Percentiles rank a stretch among this genome's conserved stretches.
Evolutionary conservation across 2,113 vertebrate genomes (phyloP).

Genomic region (Corythaeola cristata): DNA sequence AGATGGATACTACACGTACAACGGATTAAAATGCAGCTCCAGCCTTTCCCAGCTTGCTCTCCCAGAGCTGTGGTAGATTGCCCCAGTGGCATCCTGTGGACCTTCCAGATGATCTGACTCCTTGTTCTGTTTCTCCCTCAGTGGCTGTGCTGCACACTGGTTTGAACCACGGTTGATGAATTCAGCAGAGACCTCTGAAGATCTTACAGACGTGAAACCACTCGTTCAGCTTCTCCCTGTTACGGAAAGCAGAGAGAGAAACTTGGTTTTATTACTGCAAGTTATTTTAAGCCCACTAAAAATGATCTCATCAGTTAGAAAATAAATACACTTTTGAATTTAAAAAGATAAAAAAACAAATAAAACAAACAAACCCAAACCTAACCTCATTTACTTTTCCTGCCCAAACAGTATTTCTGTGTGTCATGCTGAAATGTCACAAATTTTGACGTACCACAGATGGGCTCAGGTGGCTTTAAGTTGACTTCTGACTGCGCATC

Average conservation of each 20-base stretch:
- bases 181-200: not conserved
- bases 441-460: not conserved
- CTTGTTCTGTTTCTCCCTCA: slow-evolving; percentile 17
- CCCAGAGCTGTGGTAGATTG: not conserved
- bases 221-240: not conserved
- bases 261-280: not conserved
- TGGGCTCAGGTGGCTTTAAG: not conserved
- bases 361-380: not conserved
- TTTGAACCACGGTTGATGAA: not conserved
- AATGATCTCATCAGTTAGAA: not conserved
- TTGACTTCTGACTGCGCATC: not conserved
- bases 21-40: not conserved
- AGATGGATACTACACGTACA: not conserved
- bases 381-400: not conserved
- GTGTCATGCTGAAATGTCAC: not conserved
- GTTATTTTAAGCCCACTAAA: not conserved
- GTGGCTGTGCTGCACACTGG: slow-evolving; percentile 50
- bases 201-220: not conserved
- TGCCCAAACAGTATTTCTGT: not conserved
- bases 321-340: not conserved
- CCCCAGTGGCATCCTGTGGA: not conserved
- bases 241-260: not conserved
- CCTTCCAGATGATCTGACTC: not conserved
- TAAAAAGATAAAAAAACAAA: not conserved
- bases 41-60: not conserved